These are phyloP conservation scores for Sisyra nigra DNA, from an alignment of 2,888 invertebrate species.

Conservation along the genomic window DNA sequence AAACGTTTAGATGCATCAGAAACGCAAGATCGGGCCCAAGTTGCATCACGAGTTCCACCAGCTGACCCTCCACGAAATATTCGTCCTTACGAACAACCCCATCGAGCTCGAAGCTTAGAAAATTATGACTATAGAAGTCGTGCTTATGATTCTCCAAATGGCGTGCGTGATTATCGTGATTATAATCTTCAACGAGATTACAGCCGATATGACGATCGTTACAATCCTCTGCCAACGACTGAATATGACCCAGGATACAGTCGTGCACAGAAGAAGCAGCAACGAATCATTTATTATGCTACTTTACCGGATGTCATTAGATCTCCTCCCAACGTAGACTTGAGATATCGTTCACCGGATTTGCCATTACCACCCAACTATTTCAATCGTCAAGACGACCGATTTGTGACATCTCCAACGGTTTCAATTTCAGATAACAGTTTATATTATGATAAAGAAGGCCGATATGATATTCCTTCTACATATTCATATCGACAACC, in stretches of 20 bases:
- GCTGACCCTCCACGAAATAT: constrained; percentile 1
- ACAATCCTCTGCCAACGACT: background rate
- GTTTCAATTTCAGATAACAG: constrained; percentile 10
- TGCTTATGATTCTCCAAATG: constrained; percentile 18
- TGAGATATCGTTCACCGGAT: constrained; percentile 25
- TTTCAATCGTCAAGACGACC: constrained; percentile 13
- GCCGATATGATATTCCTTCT: constrained; percentile 3
- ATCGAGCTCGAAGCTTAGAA: constrained; percentile 16
- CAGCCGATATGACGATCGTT: constrained; percentile 4
- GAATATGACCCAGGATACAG: constrained; percentile 19
- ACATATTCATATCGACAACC: constrained; percentile 3
- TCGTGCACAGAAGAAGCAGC: constrained; percentile 31
- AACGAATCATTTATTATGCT: constrained; percentile 52
- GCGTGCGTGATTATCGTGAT: background rate
- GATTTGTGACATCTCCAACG: constrained; percentile 14
- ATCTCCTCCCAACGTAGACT: constrained; percentile 38
- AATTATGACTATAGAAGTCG: constrained; percentile 25
- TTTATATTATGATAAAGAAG: constrained; percentile 3
- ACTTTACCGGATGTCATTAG: constrained; percentile 51
- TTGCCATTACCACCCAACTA: constrained; percentile 9
- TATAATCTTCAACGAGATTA: background rate
- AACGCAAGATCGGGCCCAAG: background rate
- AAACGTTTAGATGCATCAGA: constrained; percentile 14
- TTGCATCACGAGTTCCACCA: background rate
- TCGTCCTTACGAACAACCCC: constrained; percentile 5